These are phyloP conservation scores for Astyanax mexicanus DNA, from an alignment of 2,797 vertebrate species.

Conservation along the genomic window DNA sequence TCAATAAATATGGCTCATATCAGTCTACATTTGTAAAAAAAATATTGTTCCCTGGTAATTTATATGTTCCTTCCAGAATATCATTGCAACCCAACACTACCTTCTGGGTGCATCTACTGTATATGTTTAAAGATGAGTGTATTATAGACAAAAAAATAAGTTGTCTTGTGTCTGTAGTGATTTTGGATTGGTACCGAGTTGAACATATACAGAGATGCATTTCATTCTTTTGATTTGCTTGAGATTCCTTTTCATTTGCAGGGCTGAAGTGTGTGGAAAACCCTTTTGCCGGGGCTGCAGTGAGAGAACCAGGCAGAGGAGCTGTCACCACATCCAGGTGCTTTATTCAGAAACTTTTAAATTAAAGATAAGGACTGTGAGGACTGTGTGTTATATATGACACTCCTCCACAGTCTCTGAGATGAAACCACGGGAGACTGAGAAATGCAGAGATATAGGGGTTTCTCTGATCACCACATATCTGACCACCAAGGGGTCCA, in stretches of 20 bases:
- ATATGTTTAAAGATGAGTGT: too few relatives aligned
- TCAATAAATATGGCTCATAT: too few relatives aligned
- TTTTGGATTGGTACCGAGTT: neutral
- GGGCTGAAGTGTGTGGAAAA: neutral
- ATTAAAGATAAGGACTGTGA: neutral
- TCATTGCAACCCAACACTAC: too few relatives aligned
- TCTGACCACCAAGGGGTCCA: constrained; percentile 6
- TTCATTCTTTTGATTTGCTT: neutral
- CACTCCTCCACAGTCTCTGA: neutral
- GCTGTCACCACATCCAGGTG: neutral
- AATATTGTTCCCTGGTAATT: too few relatives aligned
- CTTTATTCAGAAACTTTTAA: neutral
- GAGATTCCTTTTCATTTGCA: neutral
- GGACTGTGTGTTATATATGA: neutral
- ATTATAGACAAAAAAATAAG: too few relatives aligned
- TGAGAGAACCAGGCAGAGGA: constrained; percentile 10
- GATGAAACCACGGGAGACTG: neutral
- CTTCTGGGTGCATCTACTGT: too few relatives aligned
- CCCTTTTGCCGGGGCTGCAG: constrained; percentile 5
- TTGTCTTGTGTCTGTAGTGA: too few relatives aligned
- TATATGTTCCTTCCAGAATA: too few relatives aligned
- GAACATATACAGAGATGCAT: neutral
- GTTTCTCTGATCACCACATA: neutral
- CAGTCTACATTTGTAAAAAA: too few relatives aligned
- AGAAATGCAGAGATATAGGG: neutral